phyloP scores from a whole-genome alignment of 2,888 invertebrate species.

The Nomada hirtipes region DNA sequence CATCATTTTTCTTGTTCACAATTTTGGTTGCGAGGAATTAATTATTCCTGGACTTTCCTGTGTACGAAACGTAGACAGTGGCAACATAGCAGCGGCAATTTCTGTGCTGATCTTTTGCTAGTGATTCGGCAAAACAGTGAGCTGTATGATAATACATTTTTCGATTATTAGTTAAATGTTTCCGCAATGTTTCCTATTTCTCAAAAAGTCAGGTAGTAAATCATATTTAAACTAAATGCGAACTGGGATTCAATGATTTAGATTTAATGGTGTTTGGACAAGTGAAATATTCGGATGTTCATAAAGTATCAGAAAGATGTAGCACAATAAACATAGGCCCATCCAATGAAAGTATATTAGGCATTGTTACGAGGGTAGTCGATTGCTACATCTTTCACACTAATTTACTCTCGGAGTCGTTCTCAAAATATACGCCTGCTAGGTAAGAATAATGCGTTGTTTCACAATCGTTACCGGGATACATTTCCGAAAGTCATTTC shows the following conservation, averaged over 20 bases:
- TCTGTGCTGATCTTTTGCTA: no score
- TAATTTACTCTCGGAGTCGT: constrained; percentile 23
- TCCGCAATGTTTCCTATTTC: no score
- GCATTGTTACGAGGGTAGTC: constrained; percentile 1
- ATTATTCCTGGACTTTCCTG: no score
- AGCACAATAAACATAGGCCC: not conserved
- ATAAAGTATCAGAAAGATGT: not conserved
- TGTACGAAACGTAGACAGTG: no score
- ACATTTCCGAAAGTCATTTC: constrained; percentile 4
- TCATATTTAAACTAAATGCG: no score
- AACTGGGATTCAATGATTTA: not conserved
- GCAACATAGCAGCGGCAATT: no score
- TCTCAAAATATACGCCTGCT: constrained; percentile 25
- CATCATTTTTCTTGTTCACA: no score
- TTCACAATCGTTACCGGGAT: constrained; percentile 18
- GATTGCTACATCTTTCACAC: constrained; percentile 16
- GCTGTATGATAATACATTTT: no score
- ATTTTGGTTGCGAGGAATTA: no score
- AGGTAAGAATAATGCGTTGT: constrained; percentile 22
- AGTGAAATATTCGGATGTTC: not conserved
- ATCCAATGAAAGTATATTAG: not conserved
- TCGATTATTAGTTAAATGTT: no score
- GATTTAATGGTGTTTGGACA: not conserved
- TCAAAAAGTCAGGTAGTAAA: no score
- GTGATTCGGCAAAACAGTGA: no score